Evolutionary conservation across 2,113 vertebrate genomes (phyloP), one percentile per base, ranked within the genome.

Genomic region (Syngnathus typhle): DNA sequence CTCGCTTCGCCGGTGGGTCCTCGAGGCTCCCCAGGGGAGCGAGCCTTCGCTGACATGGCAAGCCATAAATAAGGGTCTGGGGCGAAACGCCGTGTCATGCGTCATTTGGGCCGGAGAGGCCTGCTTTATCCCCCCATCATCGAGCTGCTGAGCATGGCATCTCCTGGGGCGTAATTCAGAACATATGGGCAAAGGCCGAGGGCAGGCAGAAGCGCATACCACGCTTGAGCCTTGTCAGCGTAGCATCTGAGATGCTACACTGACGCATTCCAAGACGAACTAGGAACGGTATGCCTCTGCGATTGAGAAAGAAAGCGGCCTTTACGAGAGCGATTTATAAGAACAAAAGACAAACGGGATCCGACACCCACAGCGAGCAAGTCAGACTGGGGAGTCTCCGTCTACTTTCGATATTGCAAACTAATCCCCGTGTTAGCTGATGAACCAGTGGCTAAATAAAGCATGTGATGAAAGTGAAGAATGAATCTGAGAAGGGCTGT

Each of bases 51-150:
- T 89, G 89, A 91, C 89, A 90, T 88, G 85, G 89, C 88, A 91
- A 91, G 88, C 81, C 90, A 91, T 91, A 91, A 91, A 91, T 90
- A 89, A 92, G 78, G 74, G 79, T 82, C 81, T 52, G 67, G 82
- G 82, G 87, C 75, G 85, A 82, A 87, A 81, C 67, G 73, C 86
- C 82, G 75, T 89, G 89, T 89, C 86, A 90, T 88, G 88, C 87
- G 84, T 88, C 87, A 91, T 90, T 90, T 89, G 82, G 87, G 69
- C 65, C 68, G 27, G 80, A 88, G 85, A 86, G 85, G 83, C 78
- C 82, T 82, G 82, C 84, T 88, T 84, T 85, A 87, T 88, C 79
- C 84, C 82, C 83, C 76, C 27, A 81, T 73, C 82, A 68, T 77
- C n/a, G 65, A 74, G 72, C 76, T 74, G 82, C 77, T 73, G 78